Percentiles rank a stretch among this genome's conserved stretches.
Evolutionary conservation across 1,140 invertebrate genomes (phyloP).

Genomic region (Neodiprion lecontei): DNA sequence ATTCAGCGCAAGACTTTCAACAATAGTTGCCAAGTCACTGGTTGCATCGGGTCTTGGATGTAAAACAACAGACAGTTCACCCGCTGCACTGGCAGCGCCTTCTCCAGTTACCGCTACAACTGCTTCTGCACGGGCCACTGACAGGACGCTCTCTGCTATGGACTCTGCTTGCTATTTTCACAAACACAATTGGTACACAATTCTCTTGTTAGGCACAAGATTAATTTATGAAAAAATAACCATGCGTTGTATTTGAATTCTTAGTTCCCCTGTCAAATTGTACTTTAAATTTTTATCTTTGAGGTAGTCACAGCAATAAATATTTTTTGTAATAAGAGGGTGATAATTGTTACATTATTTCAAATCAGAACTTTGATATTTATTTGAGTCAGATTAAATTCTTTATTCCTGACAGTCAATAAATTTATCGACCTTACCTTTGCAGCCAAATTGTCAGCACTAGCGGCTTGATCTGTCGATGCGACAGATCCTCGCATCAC

Average conservation of each 20-base stretch:
- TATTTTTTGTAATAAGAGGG: no score
- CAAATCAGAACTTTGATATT: no score
- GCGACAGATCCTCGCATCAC: slow-evolving; percentile 74
- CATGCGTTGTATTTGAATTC: not conserved
- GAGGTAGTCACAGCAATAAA: no score
- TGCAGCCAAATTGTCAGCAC: slow-evolving; percentile 87
- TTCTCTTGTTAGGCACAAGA: not conserved
- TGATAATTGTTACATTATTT: no score
- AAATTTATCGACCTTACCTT: slow-evolving; percentile 63
- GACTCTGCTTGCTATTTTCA: slow-evolving; percentile 78
- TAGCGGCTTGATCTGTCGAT: slow-evolving; percentile 90
- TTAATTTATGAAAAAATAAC: slow-evolving; percentile 11
- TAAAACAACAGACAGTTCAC: slow-evolving; percentile 66
- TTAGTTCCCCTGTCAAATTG: not conserved
- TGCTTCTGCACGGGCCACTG: slow-evolving; percentile 81
- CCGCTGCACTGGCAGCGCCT: slow-evolving; percentile 61
- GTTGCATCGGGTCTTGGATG: slow-evolving; percentile 68
- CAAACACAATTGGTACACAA: slow-evolving; percentile 8
- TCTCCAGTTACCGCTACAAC: slow-evolving; percentile 69
- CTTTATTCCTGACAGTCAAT: not conserved
- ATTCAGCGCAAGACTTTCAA: slow-evolving; percentile 78
- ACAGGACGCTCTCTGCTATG: slow-evolving; percentile 86
- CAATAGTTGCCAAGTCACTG: slow-evolving; percentile 83
- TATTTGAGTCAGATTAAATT: no score
- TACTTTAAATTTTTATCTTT: slow-evolving; percentile 12